Evolutionary conservation across 2,888 invertebrate species (phyloP).

Genomic region (Argyresthia albistria): DNA sequence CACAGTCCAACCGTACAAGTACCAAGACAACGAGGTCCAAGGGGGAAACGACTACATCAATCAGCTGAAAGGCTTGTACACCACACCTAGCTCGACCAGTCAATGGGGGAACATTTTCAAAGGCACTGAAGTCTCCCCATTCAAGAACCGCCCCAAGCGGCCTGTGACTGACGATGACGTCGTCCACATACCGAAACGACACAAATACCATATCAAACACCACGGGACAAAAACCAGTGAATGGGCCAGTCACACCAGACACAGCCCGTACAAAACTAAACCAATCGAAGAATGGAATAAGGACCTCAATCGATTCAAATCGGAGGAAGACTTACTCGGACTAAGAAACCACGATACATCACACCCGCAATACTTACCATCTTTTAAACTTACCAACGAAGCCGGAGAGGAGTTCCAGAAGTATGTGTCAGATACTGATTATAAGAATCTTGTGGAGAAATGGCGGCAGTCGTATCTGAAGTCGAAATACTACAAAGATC

Average conservation of each 20-base stretch:
- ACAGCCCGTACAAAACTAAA: slow-evolving; percentile 33
- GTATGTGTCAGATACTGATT: slow-evolving; percentile 33
- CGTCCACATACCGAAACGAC: slow-evolving; percentile 52
- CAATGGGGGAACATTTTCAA: slow-evolving; percentile 50
- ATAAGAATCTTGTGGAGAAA: slow-evolving; percentile 50
- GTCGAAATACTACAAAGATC: slow-evolving; percentile 43
- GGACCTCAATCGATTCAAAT: slow-evolving; percentile 44
- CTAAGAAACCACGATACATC: slow-evolving; percentile 55
- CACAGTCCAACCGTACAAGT: slow-evolving; percentile 20
- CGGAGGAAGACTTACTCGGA: slow-evolving; percentile 58
- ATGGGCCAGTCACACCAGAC: slow-evolving; percentile 26
- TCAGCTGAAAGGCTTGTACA: slow-evolving; percentile 38
- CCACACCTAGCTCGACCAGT: slow-evolving; percentile 30
- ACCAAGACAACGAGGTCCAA: slow-evolving; percentile 3
- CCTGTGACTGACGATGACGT: slow-evolving; percentile 24
- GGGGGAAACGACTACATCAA: slow-evolving; percentile 36
- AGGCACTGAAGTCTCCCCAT: slow-evolving; percentile 31
- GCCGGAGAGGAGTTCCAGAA: slow-evolving; percentile 11
- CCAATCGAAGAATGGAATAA: slow-evolving; percentile 38
- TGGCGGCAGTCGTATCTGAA: slow-evolving; percentile 58
- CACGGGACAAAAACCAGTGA: slow-evolving; percentile 31
- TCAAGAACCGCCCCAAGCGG: slow-evolving; percentile 31
- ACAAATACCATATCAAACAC: slow-evolving; percentile 17
- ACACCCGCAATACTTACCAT: slow-evolving; percentile 45
- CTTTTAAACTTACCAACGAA: slow-evolving; percentile 32